These are phyloP conservation scores for Plebejus melissa DNA, from an alignment of 2,888 invertebrate species.

Conservation along the genomic window DNA sequence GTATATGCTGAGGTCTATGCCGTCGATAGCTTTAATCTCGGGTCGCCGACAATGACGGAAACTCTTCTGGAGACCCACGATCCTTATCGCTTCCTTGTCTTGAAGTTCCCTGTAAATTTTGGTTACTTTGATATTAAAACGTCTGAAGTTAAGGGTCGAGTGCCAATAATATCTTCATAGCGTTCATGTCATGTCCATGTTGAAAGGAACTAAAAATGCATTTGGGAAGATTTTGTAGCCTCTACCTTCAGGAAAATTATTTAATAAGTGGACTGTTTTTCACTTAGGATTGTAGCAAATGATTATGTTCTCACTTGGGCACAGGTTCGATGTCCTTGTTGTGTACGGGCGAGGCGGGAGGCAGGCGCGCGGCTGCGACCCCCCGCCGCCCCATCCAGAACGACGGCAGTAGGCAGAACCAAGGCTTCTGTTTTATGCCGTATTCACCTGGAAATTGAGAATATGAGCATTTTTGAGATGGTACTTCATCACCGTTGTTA, in stretches of 20 bases:
- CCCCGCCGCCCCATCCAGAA: conserved; percentile 82
- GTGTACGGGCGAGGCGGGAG: conserved; percentile 68
- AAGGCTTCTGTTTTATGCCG: conserved; percentile 85
- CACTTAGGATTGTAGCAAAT: not conserved
- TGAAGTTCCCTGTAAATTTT: conserved; percentile 77
- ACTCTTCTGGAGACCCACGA: conserved; percentile 85
- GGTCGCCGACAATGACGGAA: conserved; percentile 84
- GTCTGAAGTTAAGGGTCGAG: too few species aligned
- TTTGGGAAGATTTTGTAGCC: too few species aligned
- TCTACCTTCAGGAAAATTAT: not conserved
- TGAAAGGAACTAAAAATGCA: too few species aligned
- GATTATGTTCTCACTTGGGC: conserved; percentile 59
- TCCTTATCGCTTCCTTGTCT: conserved; percentile 86
- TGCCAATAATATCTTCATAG: not conserved
- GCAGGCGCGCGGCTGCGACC: conserved; percentile 64
- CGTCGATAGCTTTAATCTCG: conserved; percentile 86
- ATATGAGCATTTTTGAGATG: too few species aligned
- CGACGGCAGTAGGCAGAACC: conserved; percentile 85
- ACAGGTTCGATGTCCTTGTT: conserved; percentile 86
- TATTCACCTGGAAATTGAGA: conserved; percentile 82
- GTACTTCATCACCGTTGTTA: too few species aligned
- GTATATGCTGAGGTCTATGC: conserved; percentile 89
- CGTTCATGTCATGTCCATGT: too few species aligned
- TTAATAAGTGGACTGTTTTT: not conserved
- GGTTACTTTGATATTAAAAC: not conserved